phyloP scores from a whole-genome alignment of 1,140 invertebrate genomes.

The Aleiodes sp. region DNA sequence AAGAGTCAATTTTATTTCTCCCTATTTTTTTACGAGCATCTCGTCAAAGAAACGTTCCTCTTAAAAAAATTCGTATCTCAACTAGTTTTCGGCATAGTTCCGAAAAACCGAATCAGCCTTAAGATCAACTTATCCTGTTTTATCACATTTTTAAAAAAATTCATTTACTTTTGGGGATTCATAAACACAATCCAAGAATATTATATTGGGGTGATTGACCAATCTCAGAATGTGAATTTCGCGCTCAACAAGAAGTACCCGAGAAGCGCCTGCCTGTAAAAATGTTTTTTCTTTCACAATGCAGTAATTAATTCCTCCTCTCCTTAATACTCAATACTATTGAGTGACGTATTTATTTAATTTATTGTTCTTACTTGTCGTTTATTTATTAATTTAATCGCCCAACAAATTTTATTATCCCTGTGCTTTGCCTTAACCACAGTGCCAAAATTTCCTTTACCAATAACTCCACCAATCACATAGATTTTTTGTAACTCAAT shows the following conservation, averaged over 20 bases:
- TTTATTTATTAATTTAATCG: slow-evolving; percentile 69
- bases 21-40: too few species aligned
- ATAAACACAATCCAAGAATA: slow-evolving; percentile 66
- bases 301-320: too few species aligned
- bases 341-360: too few species aligned
- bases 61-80: too few species aligned
- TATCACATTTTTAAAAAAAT: not conserved
- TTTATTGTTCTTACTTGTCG: slow-evolving; percentile 57
- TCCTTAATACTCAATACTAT: too few species aligned
- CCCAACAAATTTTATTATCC: slow-evolving; percentile 58
- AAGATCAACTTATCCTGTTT: not conserved
- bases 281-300: slow-evolving; percentile 12
- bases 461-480: slow-evolving; percentile 56
- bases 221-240: slow-evolving; percentile 69
- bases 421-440: slow-evolving; percentile 63
- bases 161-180: slow-evolving; percentile 60
- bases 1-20: too few species aligned
- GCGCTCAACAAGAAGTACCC: slow-evolving; percentile 59
- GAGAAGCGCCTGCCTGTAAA: slow-evolving; percentile 56
- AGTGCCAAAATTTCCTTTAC: slow-evolving; percentile 68
- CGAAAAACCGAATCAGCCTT: too few species aligned
- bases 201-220: slow-evolving; percentile 68
- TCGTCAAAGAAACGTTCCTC: too few species aligned
- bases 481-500: slow-evolving; percentile 48
- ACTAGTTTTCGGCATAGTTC: too few species aligned